A percentile compares a stretch with the other conserved stretches of the same genome.
phyloP scores from a whole-genome alignment of 1,140 invertebrate species.

The Acromyrmex charruanus region DNA sequence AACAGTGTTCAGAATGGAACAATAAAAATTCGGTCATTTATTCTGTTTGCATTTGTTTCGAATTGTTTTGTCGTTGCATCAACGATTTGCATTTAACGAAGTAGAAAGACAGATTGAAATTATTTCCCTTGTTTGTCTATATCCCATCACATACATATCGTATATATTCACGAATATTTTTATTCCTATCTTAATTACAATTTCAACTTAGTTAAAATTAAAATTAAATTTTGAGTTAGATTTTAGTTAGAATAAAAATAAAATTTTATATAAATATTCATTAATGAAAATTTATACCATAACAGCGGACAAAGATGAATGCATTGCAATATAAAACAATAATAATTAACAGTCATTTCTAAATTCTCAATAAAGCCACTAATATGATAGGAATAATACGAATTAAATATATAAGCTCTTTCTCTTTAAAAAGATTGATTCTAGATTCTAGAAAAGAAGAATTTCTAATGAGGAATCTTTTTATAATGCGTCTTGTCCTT shows the following conservation, averaged over 20 bases:
- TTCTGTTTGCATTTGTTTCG: constrained; percentile 6
- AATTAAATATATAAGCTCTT: not conserved
- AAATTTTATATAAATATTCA: not conserved
- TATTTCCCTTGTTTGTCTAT: not conserved
- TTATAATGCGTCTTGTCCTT: not conserved
- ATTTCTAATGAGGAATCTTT: too few species aligned
- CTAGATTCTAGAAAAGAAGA: too few species aligned
- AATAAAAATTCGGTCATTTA: constrained; percentile 49
- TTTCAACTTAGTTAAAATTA: not conserved
- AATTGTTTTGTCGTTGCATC: not conserved
- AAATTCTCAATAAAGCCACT: not conserved
- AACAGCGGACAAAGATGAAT: not conserved
- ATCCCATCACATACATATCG: too few species aligned
- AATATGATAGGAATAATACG: not conserved
- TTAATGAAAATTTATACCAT: not conserved
- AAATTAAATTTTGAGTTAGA: not conserved
- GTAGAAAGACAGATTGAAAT: constrained; percentile 23
- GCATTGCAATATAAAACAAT: too few species aligned
- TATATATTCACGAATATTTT: not conserved
- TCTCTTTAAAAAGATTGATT: not conserved
- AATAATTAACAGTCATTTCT: not conserved
- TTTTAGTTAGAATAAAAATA: not conserved
- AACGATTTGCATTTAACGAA: constrained; percentile 21
- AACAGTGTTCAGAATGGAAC: not conserved
- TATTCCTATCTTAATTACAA: not conserved